Evolutionary conservation across 2,888 invertebrate species (phyloP), one percentile per base, ranked within the genome.

Genomic region (Andrena flavipes): DNA sequence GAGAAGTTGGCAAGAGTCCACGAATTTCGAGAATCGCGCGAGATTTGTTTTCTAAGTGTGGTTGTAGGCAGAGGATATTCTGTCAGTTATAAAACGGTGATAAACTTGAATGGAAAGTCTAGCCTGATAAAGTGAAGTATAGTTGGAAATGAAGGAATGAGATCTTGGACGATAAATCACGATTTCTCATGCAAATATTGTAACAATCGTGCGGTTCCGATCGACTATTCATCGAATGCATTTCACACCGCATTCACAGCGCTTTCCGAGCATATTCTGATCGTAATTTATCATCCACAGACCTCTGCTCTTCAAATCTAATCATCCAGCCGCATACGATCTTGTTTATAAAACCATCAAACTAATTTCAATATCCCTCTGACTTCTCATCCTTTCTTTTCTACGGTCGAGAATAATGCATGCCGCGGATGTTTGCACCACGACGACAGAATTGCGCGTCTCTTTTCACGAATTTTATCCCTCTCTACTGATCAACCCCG

Each of bases 101-200:
- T 26, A 20, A 35, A 54, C 20, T 29, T 13, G 48, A 68, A 30
- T 10, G 42, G 4, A 7, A 30, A 49, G 42, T 20, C 35, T 26
- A 10, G 69, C 20, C 13, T 29, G 7, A 35, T 33, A 35, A 20
- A 69, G 23, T 16, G 48, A 33, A 74, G 13, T n/a, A 6, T 59
- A 33, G 30, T 48, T 33, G 63, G 35, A 63, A 51, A 26, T 54
- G 23, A 60, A 42, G 56, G 30, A 42, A 20, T 29, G 59, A 49
- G 35, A 74, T 59, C 16, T 60, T 49, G 7, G n/a, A 13, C 59
- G 74, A 60, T 68, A 60, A 75, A 75, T 76, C 71, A 56, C 51
- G 54, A 26, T n/a, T 68, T 69, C 59, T 26, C 74, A 26, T 60
- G 23, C 33, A 59, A 68, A 60, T 74, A 59, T 69, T 35, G 30